These are phyloP conservation scores for Podarcis siculus DNA, from an alignment of 2,797 vertebrate genomes.

Conservation along the genomic window DNA sequence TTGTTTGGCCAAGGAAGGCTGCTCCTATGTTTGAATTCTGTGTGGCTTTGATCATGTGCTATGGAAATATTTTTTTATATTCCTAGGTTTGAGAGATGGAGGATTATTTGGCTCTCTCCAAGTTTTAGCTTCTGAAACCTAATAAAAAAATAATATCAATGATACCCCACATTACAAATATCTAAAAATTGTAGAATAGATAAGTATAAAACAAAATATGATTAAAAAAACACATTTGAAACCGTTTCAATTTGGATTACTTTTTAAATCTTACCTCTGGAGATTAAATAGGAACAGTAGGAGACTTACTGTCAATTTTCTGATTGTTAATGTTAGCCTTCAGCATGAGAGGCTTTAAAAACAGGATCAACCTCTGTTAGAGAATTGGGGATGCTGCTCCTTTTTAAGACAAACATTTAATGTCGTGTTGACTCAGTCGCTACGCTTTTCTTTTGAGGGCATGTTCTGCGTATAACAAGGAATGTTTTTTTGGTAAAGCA, in stretches of 20 bases:
- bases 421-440: background rate
- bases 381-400: background rate
- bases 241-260: constrained; percentile 66
- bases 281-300: constrained; percentile 56
- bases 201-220: background rate
- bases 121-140: constrained; percentile 16
- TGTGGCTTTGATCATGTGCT: background rate
- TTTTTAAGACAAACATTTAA: constrained; percentile 3
- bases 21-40: background rate
- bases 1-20: background rate
- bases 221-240: constrained; percentile 42
- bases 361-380: constrained; percentile 17
- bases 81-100: background rate
- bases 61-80: background rate
- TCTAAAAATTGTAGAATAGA: background rate
- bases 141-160: constrained; percentile 1
- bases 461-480: background rate
- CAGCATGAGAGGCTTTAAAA: constrained; percentile 38
- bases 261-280: constrained; percentile 57
- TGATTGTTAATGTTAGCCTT: constrained; percentile 52
- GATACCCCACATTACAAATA: background rate
- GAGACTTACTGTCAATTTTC: constrained; percentile 60
- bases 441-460: background rate
- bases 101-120: background rate
- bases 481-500: fast-evolving